Evolutionary conservation across 2,888 invertebrate species (phyloP).

Genomic region (Laothoe populi): DNA sequence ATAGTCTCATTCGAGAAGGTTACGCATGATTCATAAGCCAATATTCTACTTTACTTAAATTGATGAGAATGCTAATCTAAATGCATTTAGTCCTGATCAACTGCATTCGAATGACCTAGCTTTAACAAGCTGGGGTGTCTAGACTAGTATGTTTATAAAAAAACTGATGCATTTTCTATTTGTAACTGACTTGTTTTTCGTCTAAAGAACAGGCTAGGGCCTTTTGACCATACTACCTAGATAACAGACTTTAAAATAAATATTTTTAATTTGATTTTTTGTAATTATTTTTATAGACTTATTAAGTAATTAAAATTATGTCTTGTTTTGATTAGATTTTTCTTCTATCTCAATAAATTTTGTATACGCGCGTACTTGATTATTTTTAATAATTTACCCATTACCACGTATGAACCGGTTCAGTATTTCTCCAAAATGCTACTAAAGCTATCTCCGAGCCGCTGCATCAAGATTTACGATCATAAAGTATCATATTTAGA

Average conservation of each 20-base stretch:
- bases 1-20: too few relatives aligned
- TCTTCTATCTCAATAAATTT: background rate
- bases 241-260: too few relatives aligned
- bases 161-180: too few relatives aligned
- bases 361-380: background rate
- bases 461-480: constrained; percentile 40
- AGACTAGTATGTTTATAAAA: too few relatives aligned
- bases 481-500: constrained; percentile 38
- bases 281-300: too few relatives aligned
- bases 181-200: too few relatives aligned
- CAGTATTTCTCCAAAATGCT: background rate
- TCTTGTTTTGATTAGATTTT: too few relatives aligned
- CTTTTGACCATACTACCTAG: too few relatives aligned
- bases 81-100: background rate
- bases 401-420: background rate
- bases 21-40: background rate
- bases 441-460: constrained; percentile 5
- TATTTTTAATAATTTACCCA: background rate
- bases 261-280: too few relatives aligned
- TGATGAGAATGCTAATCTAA: background rate
- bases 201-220: too few relatives aligned
- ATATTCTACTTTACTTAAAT: background rate
- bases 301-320: too few relatives aligned
- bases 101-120: background rate
- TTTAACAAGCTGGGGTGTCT: background rate